These are phyloP conservation scores for Eulemur rubriventer DNA, from an alignment of 2,797 vertebrate species.

Conservation along the genomic window DNA sequence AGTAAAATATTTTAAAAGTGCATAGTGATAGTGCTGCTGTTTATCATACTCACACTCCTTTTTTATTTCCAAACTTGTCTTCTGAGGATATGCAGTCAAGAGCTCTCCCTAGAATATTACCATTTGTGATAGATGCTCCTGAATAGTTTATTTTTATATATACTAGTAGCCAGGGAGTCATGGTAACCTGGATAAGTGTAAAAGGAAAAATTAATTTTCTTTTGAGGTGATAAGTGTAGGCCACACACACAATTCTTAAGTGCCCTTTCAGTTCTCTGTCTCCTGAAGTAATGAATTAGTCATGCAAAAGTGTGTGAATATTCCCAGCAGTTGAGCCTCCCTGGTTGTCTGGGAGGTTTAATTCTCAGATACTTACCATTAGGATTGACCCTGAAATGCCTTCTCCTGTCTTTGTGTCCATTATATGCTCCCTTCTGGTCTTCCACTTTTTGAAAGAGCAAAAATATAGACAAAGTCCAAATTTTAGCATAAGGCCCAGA, in stretches of 20 bases:
- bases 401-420: not conserved
- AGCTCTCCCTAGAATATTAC: conserved; percentile 21
- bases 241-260: not conserved
- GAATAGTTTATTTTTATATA: conserved; percentile 52
- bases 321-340: not conserved
- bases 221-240: conserved; percentile 38
- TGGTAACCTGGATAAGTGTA: conserved; percentile 44
- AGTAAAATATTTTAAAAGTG: conserved; percentile 53
- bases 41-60: not conserved
- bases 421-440: not conserved
- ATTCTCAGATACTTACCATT: not conserved
- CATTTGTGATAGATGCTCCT: conserved; percentile 46
- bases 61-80: conserved; percentile 52
- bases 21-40: not conserved
- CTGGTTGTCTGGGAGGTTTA: not conserved
- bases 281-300: not conserved
- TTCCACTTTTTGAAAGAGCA: not conserved
- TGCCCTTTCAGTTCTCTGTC: not conserved
- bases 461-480: not conserved
- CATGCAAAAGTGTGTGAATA: not conserved
- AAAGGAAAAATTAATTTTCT: conserved; percentile 58
- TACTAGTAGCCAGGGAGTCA: conserved; percentile 35
- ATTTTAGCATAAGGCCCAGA: conserved; percentile 4
- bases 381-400: not conserved
- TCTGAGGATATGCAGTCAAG: conserved; percentile 7